Evolutionary conservation across 2,888 invertebrate genomes (phyloP).

Genomic region (Cyrtodaria siliqua): DNA sequence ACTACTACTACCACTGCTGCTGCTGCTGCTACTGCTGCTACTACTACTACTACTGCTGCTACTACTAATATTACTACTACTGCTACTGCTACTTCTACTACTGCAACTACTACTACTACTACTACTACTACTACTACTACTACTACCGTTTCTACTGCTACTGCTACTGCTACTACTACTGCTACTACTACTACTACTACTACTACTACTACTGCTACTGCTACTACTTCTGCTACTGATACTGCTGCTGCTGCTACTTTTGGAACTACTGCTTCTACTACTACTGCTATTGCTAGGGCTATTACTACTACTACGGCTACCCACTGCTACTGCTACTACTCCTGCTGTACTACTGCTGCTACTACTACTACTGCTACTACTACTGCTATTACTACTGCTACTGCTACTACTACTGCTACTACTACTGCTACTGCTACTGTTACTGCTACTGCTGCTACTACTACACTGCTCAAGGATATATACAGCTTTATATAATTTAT

Average conservation of each 20-base stretch:
- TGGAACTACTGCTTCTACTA: conserved; percentile 4
- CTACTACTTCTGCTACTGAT: conserved; percentile 16
- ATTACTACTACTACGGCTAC: conserved; percentile 3
- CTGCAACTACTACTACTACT: conserved; percentile 4
- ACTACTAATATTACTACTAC: conserved; percentile 12
- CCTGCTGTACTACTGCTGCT: conserved; percentile 18
- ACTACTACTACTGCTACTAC: conserved; percentile 13
- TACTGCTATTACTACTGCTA: conserved; percentile 9
- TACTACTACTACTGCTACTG: not conserved
- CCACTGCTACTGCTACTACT: conserved; percentile 10
- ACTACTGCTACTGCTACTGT: conserved; percentile 10
- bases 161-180: conserved; percentile 7
- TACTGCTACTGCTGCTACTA: conserved; percentile 18
- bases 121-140: conserved; percentile 16
- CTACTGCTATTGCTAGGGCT: conserved; percentile 11
- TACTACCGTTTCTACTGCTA: conserved; percentile 15
- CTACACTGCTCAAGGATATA: no score
- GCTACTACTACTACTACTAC: not conserved
- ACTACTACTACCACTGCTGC: not conserved
- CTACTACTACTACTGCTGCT: not conserved
- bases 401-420: conserved; percentile 11
- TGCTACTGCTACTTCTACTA: conserved; percentile 9
- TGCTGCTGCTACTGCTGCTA: no score
- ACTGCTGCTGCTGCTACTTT: conserved; percentile 8
- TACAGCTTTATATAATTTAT: no score